Percentiles rank a stretch among this genome's conserved stretches.
These are phyloP conservation scores for Yponomeuta malinellus DNA, from an alignment of 2,888 invertebrate species.

Conservation along the genomic window DNA sequence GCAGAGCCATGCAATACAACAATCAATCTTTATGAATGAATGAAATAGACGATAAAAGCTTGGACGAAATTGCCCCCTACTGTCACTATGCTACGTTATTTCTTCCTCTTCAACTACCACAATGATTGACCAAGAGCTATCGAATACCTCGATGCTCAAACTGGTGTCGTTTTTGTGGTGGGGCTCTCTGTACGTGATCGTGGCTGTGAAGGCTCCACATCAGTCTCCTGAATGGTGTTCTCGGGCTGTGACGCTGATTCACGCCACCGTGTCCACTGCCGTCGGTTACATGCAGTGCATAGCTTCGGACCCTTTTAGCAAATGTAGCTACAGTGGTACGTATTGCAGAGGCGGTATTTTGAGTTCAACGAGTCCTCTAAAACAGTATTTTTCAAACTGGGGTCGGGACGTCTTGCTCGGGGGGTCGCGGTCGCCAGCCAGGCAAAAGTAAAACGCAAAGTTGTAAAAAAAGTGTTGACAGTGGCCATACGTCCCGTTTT, in stretches of 20 bases:
- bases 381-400: neutral
- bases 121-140: conserved; percentile 44
- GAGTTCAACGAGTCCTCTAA: conserved; percentile 21
- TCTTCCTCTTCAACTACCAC: conserved; percentile 14
- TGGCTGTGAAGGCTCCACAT: conserved; percentile 26
- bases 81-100: neutral
- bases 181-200: conserved; percentile 43
- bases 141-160: conserved; percentile 39
- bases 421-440: too few species aligned
- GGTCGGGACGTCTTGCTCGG: too few species aligned
- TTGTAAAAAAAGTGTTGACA: too few species aligned
- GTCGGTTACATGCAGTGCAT: conserved; percentile 50
- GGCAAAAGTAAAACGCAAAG: too few species aligned
- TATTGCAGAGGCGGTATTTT: conserved; percentile 39
- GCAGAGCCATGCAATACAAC: too few species aligned
- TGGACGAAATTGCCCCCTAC: neutral
- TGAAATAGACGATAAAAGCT: neutral
- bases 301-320: conserved; percentile 24
- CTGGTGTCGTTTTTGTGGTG: conserved; percentile 54
- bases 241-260: conserved; percentile 49
- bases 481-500: too few species aligned
- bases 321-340: conserved; percentile 26
- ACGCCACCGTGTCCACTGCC: conserved; percentile 47
- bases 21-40: neutral
- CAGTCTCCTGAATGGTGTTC: conserved; percentile 54